Conservation (phyloP, 2,113 vertebrate genomes). For the Oreochromis spilurus region DNA sequence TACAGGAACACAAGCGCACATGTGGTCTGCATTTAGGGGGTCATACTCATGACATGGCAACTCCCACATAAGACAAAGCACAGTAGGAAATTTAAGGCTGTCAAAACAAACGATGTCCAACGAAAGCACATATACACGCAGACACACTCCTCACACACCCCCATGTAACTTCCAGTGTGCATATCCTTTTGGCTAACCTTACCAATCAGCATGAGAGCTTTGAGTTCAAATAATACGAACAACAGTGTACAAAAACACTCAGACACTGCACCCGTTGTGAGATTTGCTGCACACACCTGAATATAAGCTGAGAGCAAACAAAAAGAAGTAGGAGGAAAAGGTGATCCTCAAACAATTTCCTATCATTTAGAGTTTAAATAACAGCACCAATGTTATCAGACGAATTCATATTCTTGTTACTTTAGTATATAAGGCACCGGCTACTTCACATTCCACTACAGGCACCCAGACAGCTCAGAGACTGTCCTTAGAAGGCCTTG, state of each 20-base stretch:
- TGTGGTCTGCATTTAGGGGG: slow-evolving; percentile 32
- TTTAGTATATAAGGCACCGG: slow-evolving; percentile 39
- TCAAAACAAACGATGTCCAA: slow-evolving; percentile 61
- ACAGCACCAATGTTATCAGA: not conserved
- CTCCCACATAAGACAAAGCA: slow-evolving; percentile 63
- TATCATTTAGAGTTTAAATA: slow-evolving; percentile 1
- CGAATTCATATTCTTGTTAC: slow-evolving; percentile 40
- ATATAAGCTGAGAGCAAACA: not conserved
- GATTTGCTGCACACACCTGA: not conserved
- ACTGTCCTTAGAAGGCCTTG: slow-evolving; percentile 62
- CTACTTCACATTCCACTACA: slow-evolving; percentile 55
- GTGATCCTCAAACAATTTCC: not conserved
- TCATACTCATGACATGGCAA: slow-evolving; percentile 42
- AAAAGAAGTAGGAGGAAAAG: not conserved
- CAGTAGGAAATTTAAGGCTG: slow-evolving; percentile 54
- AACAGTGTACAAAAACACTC: not conserved
- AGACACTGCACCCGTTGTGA: not conserved
- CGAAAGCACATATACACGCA: slow-evolving; percentile 26
- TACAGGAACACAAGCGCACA: not conserved
- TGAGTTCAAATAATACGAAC: not conserved
- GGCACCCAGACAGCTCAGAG: slow-evolving; percentile 46
- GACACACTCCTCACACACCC: not conserved
- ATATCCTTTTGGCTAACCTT: slow-evolving; percentile 14
- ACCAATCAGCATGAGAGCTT: slow-evolving; percentile 1
- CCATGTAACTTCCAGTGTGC: not conserved